Percentiles rank a stretch among this genome's conserved stretches.
These are phyloP conservation scores for Xylophagus ater DNA, from an alignment of 2,888 invertebrate species.

Conservation along the genomic window DNA sequence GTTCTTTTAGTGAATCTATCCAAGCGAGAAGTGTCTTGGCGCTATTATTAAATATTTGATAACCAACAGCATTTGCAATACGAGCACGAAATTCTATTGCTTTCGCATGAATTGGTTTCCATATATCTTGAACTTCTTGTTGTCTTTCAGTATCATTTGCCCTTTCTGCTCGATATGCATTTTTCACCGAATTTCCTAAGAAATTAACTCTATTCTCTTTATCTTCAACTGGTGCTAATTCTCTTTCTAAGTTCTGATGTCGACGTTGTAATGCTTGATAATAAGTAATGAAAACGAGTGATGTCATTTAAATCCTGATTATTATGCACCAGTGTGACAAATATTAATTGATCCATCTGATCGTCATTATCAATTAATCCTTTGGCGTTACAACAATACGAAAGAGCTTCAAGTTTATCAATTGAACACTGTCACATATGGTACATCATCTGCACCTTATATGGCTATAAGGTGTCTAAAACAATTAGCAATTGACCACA, in stretches of 20 bases:
- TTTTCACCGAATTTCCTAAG: slow-evolving; percentile 80
- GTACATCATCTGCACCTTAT: no score
- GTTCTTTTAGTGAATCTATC: slow-evolving; percentile 68
- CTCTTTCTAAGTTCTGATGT: slow-evolving; percentile 87
- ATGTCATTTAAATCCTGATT: no score
- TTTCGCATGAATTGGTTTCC: slow-evolving; percentile 78
- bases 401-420: no score
- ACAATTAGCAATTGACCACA: no score
- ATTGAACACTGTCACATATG: no score
- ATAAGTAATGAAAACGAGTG: no score
- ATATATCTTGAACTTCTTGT: slow-evolving; percentile 73
- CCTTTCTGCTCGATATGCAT: slow-evolving; percentile 83
- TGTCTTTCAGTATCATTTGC: slow-evolving; percentile 75
- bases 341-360: no score
- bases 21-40: slow-evolving; percentile 71
- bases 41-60: slow-evolving; percentile 65
- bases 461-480: no score
- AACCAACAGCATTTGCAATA: slow-evolving; percentile 88
- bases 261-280: slow-evolving; percentile 78
- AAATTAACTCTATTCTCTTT: slow-evolving; percentile 82
- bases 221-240: slow-evolving; percentile 87
- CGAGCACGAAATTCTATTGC: slow-evolving; percentile 72
- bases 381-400: no score
- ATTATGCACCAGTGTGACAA: no score
- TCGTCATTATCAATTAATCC: no score